phyloP scores from a whole-genome alignment of 2,888 invertebrate species.

The Caenorhabditis sp. region DNA sequence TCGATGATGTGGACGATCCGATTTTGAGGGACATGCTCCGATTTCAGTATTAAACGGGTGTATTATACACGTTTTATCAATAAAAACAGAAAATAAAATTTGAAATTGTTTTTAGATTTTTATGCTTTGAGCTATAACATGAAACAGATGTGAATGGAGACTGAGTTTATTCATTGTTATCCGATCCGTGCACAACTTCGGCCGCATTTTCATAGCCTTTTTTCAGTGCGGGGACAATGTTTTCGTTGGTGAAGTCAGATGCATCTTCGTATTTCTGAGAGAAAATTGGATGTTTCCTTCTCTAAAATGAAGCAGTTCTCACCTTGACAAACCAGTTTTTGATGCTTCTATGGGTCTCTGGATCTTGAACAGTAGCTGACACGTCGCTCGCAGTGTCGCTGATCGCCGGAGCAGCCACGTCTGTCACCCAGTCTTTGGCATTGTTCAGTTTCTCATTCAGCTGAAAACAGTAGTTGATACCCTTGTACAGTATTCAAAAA shows the following conservation, averaged over 20 bases:
- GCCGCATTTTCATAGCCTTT: not conserved
- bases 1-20: slow-evolving; percentile 53
- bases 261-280: slow-evolving; percentile 1
- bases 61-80: not conserved
- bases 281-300: no score
- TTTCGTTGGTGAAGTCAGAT: not conserved
- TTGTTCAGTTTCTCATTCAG: not conserved
- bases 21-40: slow-evolving; percentile 56
- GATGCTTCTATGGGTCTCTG: not conserved
- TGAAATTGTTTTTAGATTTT: no score
- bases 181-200: not conserved
- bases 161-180: not conserved
- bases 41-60: slow-evolving; percentile 46
- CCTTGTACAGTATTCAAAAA: no score
- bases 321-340: slow-evolving; percentile 4
- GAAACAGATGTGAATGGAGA: not conserved
- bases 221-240: not conserved
- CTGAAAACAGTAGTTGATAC: not conserved
- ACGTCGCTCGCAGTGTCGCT: not conserved
- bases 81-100: not conserved
- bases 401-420: not conserved
- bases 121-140: not conserved
- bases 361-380: not conserved
- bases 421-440: not conserved
- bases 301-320: not conserved